Conservation (phyloP, 1,140 invertebrate species). For the Zaprionus capensis region DNA sequence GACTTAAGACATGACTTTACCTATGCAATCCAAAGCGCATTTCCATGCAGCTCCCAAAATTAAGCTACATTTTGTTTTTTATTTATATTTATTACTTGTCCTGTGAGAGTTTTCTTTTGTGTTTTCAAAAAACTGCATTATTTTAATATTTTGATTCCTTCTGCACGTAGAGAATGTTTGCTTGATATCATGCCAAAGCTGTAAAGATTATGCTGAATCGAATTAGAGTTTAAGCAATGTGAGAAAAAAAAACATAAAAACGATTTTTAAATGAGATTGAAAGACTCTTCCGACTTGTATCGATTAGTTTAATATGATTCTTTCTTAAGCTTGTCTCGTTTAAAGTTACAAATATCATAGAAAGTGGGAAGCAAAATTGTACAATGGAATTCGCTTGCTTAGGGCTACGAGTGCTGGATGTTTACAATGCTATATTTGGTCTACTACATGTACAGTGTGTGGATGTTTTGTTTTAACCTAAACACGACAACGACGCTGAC, state of each 20-base stretch:
- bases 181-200: conserved; percentile 65
- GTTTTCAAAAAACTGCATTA: background rate
- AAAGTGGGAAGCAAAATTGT: conserved; percentile 73
- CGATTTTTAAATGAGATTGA: conserved; percentile 45
- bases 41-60: conserved; percentile 17
- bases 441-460: conserved; percentile 73
- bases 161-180: background rate
- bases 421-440: conserved; percentile 82
- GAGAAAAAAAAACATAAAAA: conserved; percentile 51
- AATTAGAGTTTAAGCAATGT: conserved; percentile 56
- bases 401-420: conserved; percentile 54
- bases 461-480: conserved; percentile 44
- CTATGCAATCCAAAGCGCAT: conserved; percentile 10
- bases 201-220: conserved; percentile 65
- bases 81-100: conserved; percentile 19
- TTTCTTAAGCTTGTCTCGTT: conserved; percentile 39
- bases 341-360: conserved; percentile 39
- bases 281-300: conserved; percentile 12
- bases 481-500: conserved; percentile 28
- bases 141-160: conserved; percentile 23
- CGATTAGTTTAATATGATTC: conserved; percentile 48
- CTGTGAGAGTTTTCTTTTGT: background rate
- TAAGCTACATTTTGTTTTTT: background rate
- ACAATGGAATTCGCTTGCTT: conserved; percentile 70
- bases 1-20: background rate